phyloP scores from a whole-genome alignment of 23 tunicate genomes.

The Trididemnum nubilum region DNA sequence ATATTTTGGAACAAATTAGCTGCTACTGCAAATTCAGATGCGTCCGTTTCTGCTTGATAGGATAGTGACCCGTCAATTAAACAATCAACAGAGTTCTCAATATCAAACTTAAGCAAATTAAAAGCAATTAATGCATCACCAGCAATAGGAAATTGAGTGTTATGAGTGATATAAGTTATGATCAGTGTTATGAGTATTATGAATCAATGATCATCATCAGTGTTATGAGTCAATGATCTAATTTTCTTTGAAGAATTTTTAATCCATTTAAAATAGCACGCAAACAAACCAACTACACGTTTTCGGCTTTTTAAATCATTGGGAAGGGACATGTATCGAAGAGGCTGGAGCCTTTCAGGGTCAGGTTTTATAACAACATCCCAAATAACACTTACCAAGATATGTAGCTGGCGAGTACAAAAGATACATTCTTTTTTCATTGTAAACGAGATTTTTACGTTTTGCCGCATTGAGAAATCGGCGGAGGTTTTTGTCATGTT shows the following conservation, averaged over 20 bases:
- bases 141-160: neutral
- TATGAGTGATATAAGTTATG: too few species aligned
- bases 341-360: neutral
- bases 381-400: neutral
- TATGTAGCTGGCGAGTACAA: neutral
- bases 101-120: neutral
- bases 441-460: neutral
- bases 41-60: neutral
- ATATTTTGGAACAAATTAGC: neutral
- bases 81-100: neutral
- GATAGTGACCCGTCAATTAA: neutral
- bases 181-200: too few species aligned
- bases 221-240: too few species aligned
- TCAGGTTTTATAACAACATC: neutral
- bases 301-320: neutral
- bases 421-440: neutral
- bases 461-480: neutral
- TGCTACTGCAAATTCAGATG: neutral
- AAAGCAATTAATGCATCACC: neutral
- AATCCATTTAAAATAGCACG: neutral
- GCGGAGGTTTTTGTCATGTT: constrained; percentile 22
- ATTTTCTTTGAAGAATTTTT: neutral
- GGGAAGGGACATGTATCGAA: neutral
- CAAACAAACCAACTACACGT: neutral
- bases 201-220: too few species aligned